phyloP scores from a whole-genome alignment of 2,113 vertebrate species.

The Ceyx margarethae region DNA sequence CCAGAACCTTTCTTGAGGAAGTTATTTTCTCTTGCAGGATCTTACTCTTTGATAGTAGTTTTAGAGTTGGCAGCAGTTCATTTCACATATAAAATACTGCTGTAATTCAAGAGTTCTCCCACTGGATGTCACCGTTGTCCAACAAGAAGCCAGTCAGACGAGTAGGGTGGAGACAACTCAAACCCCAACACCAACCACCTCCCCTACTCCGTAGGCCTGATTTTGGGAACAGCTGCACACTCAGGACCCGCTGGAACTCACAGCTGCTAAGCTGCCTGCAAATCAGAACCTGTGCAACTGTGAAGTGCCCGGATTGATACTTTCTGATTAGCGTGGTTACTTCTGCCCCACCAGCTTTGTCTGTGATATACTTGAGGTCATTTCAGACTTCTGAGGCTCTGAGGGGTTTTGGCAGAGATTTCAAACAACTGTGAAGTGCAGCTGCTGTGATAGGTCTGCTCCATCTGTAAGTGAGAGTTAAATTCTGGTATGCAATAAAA shows the following conservation, averaged over 20 bases:
- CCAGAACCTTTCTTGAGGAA: neutral
- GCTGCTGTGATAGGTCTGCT: neutral
- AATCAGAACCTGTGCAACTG: neutral
- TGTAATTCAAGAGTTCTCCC: conserved; percentile 14
- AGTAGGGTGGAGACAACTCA: neutral
- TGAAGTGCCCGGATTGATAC: neutral
- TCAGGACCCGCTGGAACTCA: neutral
- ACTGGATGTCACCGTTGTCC: conserved; percentile 35
- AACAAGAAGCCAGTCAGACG: neutral
- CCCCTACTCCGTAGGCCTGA: neutral
- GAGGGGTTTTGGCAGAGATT: neutral
- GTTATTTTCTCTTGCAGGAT: neutral
- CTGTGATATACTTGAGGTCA: neutral
- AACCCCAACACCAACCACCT: fast-evolving
- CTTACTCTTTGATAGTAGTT: fast-evolving
- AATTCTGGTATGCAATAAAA: neutral
- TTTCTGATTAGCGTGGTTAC: neutral
- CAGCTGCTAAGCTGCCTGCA: neutral
- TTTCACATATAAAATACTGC: fast-evolving
- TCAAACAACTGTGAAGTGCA: neutral
- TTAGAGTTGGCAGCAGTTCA: fast-evolving
- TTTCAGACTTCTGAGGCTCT: neutral
- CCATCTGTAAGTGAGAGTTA: neutral
- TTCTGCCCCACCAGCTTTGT: neutral
- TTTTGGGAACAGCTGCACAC: neutral